Base-by-base conservation (phyloP, 2,888 invertebrate genomes). In the Allygus modestus region DNA sequence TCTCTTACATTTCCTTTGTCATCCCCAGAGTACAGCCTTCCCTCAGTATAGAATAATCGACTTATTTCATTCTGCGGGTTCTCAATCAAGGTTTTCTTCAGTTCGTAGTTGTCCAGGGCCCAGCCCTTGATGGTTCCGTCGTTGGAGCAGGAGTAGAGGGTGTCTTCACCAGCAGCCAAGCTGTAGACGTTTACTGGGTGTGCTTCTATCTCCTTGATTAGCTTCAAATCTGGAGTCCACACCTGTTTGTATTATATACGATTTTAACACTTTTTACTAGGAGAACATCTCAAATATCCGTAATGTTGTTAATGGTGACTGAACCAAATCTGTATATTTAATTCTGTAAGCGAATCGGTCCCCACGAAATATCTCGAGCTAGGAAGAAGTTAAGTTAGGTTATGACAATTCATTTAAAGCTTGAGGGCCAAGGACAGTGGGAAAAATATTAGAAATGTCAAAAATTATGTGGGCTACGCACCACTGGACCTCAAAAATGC, bases 121-220 rank as follows among this genome's bases (percentile, higher is more conserved):
- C 94, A 94, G 0, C 92, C 91, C 88, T 92, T 92, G 28, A 94
- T 91, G 5, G 92, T 93, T 1, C 93, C 93, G 87, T 94, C 95
- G 86, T 93, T 94, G 1, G 94, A 94, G 58, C 93, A 91, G 0
- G 94, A 93, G 89, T 93, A 94, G 2, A 92, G 87, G 9, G 92
- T 91, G 41, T 91, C 91, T 23, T 91, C 91, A 23, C 90, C 91
- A 0, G 92, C 92, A n/a, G 93, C 91, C 85, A 94, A 87, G n/a
- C 93, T 92, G 89, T 92, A 94, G 61, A 93, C 91, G 84, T 94
- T 93, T 20, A 93, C 93, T 11, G 91, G 91, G 88, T 94, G 94
- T 5, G 94, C 94, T 86, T 91, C 86, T 17, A 91, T 90, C 88
- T 92, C 91, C 15, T 89, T 88, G 5, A 90, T 46, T 61, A 91